These are phyloP conservation scores for Pegoplata infirma DNA, from an alignment of 2,888 invertebrate genomes.

Conservation along the genomic window DNA sequence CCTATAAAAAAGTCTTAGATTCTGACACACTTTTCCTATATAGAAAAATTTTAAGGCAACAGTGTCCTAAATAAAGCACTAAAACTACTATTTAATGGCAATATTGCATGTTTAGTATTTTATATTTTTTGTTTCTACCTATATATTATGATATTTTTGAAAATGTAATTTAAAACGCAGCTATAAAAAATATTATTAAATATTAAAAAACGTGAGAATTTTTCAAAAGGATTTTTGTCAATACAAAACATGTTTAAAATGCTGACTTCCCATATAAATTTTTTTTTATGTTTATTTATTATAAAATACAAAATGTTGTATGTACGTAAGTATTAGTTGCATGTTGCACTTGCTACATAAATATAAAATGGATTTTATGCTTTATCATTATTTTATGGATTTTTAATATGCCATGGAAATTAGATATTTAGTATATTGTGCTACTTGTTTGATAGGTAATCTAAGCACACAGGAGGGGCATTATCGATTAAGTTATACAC, in stretches of 20 bases:
- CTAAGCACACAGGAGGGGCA: too few species aligned
- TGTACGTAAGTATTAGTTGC: neutral
- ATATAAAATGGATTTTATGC: neutral
- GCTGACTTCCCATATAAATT: too few species aligned
- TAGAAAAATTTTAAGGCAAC: too few species aligned
- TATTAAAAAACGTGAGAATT: slow-evolving; percentile 49
- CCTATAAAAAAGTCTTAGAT: too few species aligned
- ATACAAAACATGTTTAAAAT: neutral
- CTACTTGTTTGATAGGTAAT: too few species aligned
- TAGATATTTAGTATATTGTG: neutral
- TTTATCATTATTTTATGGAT: slow-evolving; percentile 2
- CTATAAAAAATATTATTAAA: slow-evolving; percentile 33
- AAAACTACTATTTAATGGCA: too few species aligned
- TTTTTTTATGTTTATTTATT: too few species aligned
- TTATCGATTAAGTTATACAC: too few species aligned
- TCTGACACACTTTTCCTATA: too few species aligned
- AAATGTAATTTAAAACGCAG: neutral
- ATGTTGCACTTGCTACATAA: neutral
- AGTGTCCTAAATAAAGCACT: too few species aligned
- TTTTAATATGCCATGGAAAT: slow-evolving; percentile 14
- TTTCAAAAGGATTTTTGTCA: neutral
- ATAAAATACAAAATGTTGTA: too few species aligned
- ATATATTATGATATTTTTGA: neutral
- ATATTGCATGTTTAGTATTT: neutral
- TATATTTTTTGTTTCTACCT: neutral